Conservation (phyloP, 2,888 invertebrate species). For the Omphaloscelis lunosa region DNA sequence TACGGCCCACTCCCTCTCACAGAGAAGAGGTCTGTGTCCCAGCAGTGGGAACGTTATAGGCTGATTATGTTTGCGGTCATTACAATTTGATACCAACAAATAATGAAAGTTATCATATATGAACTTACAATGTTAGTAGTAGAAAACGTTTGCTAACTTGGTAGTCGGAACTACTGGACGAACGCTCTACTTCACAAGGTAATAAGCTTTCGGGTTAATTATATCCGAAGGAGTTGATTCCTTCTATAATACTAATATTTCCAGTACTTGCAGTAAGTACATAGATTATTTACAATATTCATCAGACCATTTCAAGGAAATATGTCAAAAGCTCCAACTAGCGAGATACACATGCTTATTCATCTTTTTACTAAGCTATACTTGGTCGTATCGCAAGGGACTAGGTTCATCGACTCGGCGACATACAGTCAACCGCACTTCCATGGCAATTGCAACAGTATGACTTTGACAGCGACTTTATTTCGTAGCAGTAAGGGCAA, state of each 20-base stretch:
- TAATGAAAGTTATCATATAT: neutral
- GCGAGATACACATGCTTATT: constrained; percentile 11
- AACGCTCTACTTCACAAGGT: neutral
- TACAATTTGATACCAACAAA: neutral
- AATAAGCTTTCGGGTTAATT: neutral
- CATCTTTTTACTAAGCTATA: constrained; percentile 47
- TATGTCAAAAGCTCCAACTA: constrained; percentile 25
- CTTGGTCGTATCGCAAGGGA: constrained; percentile 36
- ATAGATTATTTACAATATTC: neutral
- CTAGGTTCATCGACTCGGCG: constrained; percentile 61
- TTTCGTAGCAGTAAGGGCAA: constrained; percentile 13
- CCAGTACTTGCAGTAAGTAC: neutral
- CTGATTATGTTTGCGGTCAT: neutral
- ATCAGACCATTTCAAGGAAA: constrained; percentile 6
- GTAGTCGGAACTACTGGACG: neutral
- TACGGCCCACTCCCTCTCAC: no score
- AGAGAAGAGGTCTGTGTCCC: no score
- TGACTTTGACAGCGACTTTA: constrained; percentile 2
- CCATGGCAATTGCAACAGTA: neutral
- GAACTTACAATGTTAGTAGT: no score
- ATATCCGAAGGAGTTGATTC: neutral
- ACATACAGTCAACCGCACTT: constrained; percentile 30
- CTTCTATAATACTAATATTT: neutral
- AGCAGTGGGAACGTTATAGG: no score
- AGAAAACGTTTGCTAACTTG: neutral